phyloP scores from a whole-genome alignment of 1,140 invertebrate genomes.

The Formica exsecta region DNA sequence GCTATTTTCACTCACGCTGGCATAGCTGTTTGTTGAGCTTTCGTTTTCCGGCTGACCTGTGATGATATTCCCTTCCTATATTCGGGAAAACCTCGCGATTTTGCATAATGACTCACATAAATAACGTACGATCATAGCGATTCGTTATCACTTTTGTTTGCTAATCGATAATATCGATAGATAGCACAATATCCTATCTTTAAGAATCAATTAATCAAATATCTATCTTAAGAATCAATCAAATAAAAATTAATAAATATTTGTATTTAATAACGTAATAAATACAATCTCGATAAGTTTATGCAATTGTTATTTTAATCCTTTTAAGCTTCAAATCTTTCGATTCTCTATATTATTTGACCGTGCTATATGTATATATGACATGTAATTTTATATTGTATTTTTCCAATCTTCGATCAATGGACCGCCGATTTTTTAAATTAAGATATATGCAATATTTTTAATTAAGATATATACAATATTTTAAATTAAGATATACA shows the following conservation, averaged over 20 bases:
- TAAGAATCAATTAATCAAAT: neutral
- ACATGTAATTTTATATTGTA: neutral
- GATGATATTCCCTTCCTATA: slow-evolving; percentile 2
- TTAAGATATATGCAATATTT: too few species aligned
- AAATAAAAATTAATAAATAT: neutral
- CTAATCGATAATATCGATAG: neutral
- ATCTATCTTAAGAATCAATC: neutral
- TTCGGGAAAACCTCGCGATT: neutral
- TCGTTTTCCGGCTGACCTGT: slow-evolving; percentile 15
- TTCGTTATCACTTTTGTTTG: neutral
- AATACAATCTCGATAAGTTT: too few species aligned
- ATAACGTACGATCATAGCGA: neutral
- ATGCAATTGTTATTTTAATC: neutral
- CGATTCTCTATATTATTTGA: neutral
- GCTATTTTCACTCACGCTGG: slow-evolving; percentile 72
- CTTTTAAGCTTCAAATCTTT: neutral
- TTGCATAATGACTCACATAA: slow-evolving; percentile 6
- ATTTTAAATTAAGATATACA: too few species aligned
- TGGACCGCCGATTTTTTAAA: too few species aligned
- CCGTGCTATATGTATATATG: neutral
- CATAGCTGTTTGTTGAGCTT: slow-evolving; percentile 67
- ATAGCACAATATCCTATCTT: neutral
- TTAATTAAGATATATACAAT: too few species aligned
- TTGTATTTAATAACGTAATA: too few species aligned
- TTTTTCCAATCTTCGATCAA: slow-evolving; percentile 6